Evolutionary conservation across 2,797 vertebrate species (phyloP), one percentile per base, ranked within the genome.

Genomic region (Threskiornis aethiopicus): DNA sequence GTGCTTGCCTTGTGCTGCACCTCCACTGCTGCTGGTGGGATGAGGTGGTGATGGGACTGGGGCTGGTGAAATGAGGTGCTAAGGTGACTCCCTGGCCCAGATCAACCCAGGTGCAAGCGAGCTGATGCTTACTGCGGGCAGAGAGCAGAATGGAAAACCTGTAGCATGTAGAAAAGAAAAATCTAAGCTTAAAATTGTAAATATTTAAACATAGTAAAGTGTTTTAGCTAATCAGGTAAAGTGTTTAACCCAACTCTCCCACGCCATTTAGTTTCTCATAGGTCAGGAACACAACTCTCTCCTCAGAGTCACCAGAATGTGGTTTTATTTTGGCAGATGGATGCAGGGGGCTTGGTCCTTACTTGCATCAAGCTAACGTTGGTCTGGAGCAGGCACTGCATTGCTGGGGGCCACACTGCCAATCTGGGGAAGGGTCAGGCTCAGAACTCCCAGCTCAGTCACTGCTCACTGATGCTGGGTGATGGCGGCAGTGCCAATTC

Each of bases 361-460:
- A 6, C 25, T 44, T 78, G 57, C 19, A 22, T 26, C 18, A 59
- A 64, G 58, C 25, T 33, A 25, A 16, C 46, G 24, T 4, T 4
- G 11, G 14, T n/a, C 41, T 24, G 54, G 58, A 71, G 26, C 39
- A n/a, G n/a, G 6, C 37, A 9, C 12, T 49, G 49, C 10, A 1
- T 3, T 87, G 44, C 81, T 39, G 0, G 0, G 47, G 44, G 33
- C 64, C 1, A 0, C 2, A 21, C 61, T 75, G 86, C 41, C 37
- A 17, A 52, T 44, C 17, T 0, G 1, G 31, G 59, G 49, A 22
- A 29, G 64, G 61, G 39, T 37, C 67, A 57, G 29, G 33, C 31
- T 24, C 8, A 13, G 24, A 33, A 46, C 33, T 80, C 58, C 46
- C 5, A 2, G 20, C 52, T 52, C 55, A 58, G 70, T 10, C 3